phyloP scores from a whole-genome alignment of 2,797 vertebrate species.

The Anisognathus igniventris region DNA sequence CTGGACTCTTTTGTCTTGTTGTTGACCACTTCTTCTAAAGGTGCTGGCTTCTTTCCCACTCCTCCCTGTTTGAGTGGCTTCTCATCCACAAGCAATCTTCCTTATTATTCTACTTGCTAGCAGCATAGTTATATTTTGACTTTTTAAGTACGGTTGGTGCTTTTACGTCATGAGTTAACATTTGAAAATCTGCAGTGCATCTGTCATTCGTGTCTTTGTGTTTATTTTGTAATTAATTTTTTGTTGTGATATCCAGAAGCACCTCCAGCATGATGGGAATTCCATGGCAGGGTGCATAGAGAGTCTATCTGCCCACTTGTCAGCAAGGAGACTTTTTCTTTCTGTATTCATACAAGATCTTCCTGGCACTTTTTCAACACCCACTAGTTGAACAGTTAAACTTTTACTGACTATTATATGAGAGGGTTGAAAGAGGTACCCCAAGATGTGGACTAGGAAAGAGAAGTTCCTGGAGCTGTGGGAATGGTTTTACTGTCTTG shows the following conservation, averaged over 20 bases:
- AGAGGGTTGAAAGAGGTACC: not conserved
- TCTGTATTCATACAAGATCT: not conserved
- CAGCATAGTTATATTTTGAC: not conserved
- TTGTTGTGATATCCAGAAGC: not conserved
- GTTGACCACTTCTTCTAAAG: slow-evolving; percentile 3
- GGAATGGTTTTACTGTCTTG: not conserved
- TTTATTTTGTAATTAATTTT: not conserved
- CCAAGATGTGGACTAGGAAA: not conserved
- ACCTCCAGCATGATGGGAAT: not conserved
- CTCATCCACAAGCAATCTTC: not conserved
- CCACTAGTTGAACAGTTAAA: not conserved
- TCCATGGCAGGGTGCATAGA: not conserved
- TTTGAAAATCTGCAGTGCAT: not conserved
- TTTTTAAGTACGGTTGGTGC: not conserved
- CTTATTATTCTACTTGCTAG: not conserved
- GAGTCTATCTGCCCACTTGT: not conserved
- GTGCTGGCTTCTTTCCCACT: not conserved
- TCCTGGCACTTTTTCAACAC: not conserved
- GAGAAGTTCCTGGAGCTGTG: not conserved
- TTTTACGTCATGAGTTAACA: not conserved
- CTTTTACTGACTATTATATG: not conserved
- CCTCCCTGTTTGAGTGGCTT: not conserved
- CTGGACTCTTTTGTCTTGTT: not conserved
- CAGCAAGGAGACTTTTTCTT: not conserved
- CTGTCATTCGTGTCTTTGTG: not conserved